Evolutionary conservation across 2,888 invertebrate species (phyloP), one percentile per base, ranked within the genome.

Genomic region (Ypsolopha sequella): DNA sequence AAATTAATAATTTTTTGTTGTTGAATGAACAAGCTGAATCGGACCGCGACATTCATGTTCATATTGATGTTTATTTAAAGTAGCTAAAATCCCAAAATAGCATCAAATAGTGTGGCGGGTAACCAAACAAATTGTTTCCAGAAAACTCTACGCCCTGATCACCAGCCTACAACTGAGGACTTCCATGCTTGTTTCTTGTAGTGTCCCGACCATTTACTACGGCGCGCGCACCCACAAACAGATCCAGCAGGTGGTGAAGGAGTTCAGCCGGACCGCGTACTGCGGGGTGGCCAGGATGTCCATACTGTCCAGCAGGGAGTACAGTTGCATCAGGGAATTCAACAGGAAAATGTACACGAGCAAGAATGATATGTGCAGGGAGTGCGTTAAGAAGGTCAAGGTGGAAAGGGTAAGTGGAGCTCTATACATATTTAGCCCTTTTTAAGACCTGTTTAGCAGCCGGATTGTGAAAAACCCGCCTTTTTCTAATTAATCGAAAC

Each of bases 141-240:
- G 79, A 66, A 58, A 60, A 41, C 67, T 76, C 35, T 66, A 68
- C 66, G 49, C 51, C 52, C 59, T 74, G 58, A 60, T 79, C 57
- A 66, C 71, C 55, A 72, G 67, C 58, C 68, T 79, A 34, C 74
- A 72, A 51, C 61, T 76, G 62, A 65, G 70, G 70, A 70, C 75
- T 38, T 66, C 70, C 53, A 73, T 76, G 67, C 54, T 73, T 74
- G 69, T 76, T 76, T 58, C 64, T 77, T 84, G 55, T 79, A 89
- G 88, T 56, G 71, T 89, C 6, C 92, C 94, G 0, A 91, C 89
- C 52, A 92, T 95, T 46, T 95, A 88, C 80, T 95, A 93, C 74
- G 93, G 93, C 6, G 92, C 94, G 0, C 71, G 95, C 49, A 95
- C 95, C 0, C 95, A 95, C 70, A 92, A 92, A 56, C 95, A 95